Conservation (phyloP, 2,888 invertebrate genomes). For the Pharmacophagus antenor region DNA sequence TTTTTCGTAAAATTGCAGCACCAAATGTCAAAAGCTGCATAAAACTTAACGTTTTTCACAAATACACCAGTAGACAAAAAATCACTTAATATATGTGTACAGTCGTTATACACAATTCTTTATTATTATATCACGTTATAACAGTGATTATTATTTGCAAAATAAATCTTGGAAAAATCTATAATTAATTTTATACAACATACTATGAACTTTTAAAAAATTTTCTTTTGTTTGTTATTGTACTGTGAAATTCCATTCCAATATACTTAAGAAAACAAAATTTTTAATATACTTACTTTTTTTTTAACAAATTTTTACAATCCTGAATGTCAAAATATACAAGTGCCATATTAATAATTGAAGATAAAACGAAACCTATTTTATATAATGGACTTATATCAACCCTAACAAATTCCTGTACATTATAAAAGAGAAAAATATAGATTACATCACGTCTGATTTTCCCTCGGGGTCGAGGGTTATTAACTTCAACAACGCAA, state of each 20-base stretch:
- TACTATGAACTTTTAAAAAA: too few species aligned
- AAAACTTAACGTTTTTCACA: background rate
- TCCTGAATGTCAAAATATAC: background rate
- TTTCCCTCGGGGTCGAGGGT: background rate
- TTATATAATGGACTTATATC: background rate
- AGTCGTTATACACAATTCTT: too few species aligned
- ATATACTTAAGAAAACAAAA: too few species aligned
- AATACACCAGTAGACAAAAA: too few species aligned
- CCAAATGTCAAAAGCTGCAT: background rate
- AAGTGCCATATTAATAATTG: background rate
- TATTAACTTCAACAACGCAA: constrained; percentile 7
- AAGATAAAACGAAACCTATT: background rate
- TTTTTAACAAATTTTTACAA: background rate
- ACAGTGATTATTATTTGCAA: too few species aligned
- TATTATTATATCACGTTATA: too few species aligned
- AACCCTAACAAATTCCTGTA: background rate
- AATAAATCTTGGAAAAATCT: too few species aligned
- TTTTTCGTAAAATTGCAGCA: background rate
- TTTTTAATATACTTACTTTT: too few species aligned
- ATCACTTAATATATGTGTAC: too few species aligned
- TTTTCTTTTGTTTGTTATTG: too few species aligned
- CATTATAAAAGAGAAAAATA: constrained; percentile 10
- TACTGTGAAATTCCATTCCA: too few species aligned
- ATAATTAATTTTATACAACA: too few species aligned
- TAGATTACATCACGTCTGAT: constrained; percentile 10